A percentile compares a stretch with the other conserved stretches of the same genome.
Conservation (phyloP, 1,140 invertebrate genomes). For the Pararge aegeria region DNA sequence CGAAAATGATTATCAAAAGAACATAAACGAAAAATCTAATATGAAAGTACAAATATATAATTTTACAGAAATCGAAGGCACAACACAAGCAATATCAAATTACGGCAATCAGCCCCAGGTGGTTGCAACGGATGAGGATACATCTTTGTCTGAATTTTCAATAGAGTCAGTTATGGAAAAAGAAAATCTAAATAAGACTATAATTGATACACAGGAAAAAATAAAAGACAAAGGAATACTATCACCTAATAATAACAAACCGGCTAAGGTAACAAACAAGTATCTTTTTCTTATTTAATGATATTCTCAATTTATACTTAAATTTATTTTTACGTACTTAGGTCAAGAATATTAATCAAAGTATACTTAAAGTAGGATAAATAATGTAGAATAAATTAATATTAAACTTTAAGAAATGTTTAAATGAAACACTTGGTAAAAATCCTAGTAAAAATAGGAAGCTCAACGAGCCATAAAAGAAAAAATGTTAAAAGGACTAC, state of each 20-base stretch:
- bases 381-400: neutral
- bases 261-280: slow-evolving; percentile 25
- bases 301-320: too few species aligned
- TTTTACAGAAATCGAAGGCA: slow-evolving; percentile 8
- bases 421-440: neutral
- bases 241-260: slow-evolving; percentile 16
- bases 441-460: neutral
- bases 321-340: slow-evolving; percentile 7
- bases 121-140: slow-evolving; percentile 32
- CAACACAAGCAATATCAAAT: neutral
- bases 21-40: slow-evolving; percentile 4
- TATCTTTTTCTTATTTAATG: slow-evolving; percentile 16
- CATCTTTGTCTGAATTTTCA: slow-evolving; percentile 56
- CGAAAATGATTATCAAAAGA: slow-evolving; percentile 19
- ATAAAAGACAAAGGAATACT: slow-evolving; percentile 25
- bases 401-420: neutral
- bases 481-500: neutral
- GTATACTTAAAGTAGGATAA: neutral
- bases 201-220: slow-evolving; percentile 20
- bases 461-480: neutral
- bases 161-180: slow-evolving; percentile 32
- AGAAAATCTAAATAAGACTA: slow-evolving; percentile 11
- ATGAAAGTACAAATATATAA: slow-evolving; percentile 7
- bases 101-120: slow-evolving; percentile 11
- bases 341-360: neutral